phyloP scores from a whole-genome alignment of 2,797 vertebrate genomes.

The Phylloscopus collybita region DNA sequence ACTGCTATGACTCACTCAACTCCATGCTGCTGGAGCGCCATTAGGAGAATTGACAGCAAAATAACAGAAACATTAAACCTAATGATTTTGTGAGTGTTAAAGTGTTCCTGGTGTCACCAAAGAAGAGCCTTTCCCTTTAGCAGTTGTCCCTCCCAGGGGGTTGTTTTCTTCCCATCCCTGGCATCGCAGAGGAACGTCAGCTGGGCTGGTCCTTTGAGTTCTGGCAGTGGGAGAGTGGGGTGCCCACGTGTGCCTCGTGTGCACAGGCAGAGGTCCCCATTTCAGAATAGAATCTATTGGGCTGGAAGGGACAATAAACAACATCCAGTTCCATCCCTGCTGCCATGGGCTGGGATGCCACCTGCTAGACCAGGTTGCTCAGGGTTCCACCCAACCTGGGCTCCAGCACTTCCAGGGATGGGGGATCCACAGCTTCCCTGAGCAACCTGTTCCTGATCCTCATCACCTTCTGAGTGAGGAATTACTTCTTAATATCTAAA shows the following conservation, averaged over 20 bases:
- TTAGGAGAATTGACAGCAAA: conserved; percentile 62
- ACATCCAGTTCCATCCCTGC: neutral
- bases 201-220: neutral
- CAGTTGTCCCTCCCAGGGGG: neutral
- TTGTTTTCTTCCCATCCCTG: neutral
- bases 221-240: neutral
- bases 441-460: neutral
- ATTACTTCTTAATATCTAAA: neutral
- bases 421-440: neutral
- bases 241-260: rapidly evolving
- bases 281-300: rapidly evolving
- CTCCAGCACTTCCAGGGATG: neutral
- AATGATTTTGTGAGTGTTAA: neutral
- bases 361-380: neutral
- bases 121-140: conserved; percentile 1
- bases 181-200: neutral
- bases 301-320: neutral
- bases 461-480: neutral
- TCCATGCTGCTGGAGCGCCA: conserved; percentile 57
- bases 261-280: neutral
- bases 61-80: conserved; percentile 64
- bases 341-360: neutral
- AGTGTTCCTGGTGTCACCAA: neutral
- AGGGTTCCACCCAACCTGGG: neutral
- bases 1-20: conserved; percentile 57